Base-by-base conservation (phyloP, 2,797 vertebrate genomes). In the Glyptemys insculpta region DNA sequence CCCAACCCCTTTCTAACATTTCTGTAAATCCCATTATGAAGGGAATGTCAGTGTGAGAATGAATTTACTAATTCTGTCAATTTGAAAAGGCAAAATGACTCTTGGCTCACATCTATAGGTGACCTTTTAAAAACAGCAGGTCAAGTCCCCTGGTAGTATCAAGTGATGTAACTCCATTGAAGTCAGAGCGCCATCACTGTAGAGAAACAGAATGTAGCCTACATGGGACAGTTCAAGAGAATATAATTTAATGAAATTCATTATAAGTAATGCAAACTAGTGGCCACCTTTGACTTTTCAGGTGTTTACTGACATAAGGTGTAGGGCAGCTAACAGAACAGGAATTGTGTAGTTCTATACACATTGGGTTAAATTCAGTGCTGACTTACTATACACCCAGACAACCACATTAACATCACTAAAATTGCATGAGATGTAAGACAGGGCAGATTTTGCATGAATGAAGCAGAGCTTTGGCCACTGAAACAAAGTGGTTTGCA, bases 11-110 rank as follows among this genome's bases (percentile, higher is more conserved):
- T 91, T 90, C 78, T 83, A 85, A 81, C 19, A 85, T 86, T 83
- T 82, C 82, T 91, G 83, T 92, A 95, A 94, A 94, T 87, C 65
- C 52, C 81, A 44, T 91, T 93, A 95, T 76, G 93, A 96, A 87
- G 86, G 14, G 10, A 47, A 78, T 78, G 27, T 31, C 27, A 47
- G 15, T 49, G 2, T 18, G 15, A 78, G 27, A 78, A 78, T 12
- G 41, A 78, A 49, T 27, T 78, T 49, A 47, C 84, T 4, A 47
- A 93, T 80, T 87, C 92, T 1, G 82, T 86, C 92, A 82, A 76
- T 87, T 27, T 56, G 85, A 94, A 93, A 91, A n/a, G 88, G 82
- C 57, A 94, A 96, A 93, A n/a, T 82, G 74, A 92, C 87, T 94
- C 92, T 0, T 84, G 87, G 94, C 92, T 94, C 89, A 90, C 78